Conservation (phyloP, 2,113 vertebrate species). For the Uria aalge region DNA sequence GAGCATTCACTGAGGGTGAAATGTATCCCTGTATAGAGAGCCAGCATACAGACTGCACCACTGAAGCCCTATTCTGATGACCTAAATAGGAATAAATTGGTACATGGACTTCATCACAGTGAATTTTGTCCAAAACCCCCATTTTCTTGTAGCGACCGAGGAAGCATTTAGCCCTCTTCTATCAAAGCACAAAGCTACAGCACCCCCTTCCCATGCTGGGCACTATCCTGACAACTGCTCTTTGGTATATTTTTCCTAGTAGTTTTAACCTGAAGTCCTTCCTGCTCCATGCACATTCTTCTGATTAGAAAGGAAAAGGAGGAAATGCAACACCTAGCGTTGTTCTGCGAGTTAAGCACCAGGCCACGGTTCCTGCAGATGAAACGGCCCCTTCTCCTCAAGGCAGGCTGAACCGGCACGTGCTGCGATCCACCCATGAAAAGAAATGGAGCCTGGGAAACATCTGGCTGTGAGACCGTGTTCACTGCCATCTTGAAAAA, state of each 20-base stretch:
- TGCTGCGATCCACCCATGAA: rapidly evolving
- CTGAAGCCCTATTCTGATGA: slow-evolving; percentile 35
- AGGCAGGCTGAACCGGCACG: not conserved
- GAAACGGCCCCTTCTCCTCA: not conserved
- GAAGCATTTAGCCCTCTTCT: not conserved
- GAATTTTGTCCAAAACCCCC: not conserved
- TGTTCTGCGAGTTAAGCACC: not conserved
- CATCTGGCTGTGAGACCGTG: not conserved
- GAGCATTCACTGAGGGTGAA: slow-evolving; percentile 55
- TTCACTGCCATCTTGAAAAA: not conserved
- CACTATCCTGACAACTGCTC: not conserved
- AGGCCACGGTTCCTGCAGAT: not conserved
- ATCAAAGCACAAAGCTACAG: not conserved
- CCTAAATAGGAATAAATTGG: slow-evolving; percentile 57
- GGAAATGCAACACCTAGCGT: not conserved
- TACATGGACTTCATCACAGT: not conserved
- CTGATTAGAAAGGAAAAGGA: not conserved
- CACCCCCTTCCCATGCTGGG: not conserved
- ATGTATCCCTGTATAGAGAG: slow-evolving; percentile 23
- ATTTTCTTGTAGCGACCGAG: not conserved
- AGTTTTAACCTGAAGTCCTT: not conserved
- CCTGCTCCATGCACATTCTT: not conserved
- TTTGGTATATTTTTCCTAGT: not conserved
- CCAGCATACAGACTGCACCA: not conserved
- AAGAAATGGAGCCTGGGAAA: rapidly evolving